Base-by-base conservation (phyloP, 2,797 vertebrate species). In the Aldrovandia affinis region DNA sequence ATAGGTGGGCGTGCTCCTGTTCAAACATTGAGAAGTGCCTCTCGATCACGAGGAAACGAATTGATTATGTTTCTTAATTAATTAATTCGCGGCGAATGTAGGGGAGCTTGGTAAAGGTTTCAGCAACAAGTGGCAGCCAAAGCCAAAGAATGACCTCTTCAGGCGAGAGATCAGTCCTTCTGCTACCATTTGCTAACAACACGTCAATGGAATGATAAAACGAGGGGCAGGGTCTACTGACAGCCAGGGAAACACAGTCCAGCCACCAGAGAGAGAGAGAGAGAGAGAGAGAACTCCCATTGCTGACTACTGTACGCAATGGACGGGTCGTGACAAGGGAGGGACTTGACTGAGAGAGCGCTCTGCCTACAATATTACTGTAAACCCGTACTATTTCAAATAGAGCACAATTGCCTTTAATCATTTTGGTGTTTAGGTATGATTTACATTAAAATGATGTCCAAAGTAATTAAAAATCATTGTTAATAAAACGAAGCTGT, bases 81-180 rank as follows among this genome's bases (percentile, higher is more conserved):
- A 77, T 81, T 79, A 82, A 84, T 87, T 83, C 57, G 83, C 85
- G 86, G 70, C 85, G 78, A 88, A 82, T 81, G 86, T 84, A 84
- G 88, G n/a, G n/a, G 83, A 89, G 91, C 83, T 87, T 88, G 68
- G 88, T 78, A 88, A n/a, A n/a, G 89, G 90, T 89, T 85, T 90
- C 89, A 92, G 95, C 96, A 97, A 97, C 97, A 97, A 96, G 97
- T 97, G 96, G 93, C 90, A 91, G 91, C 88, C 91, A 89, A 86
- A 87, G 88, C 70, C 87, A 92, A n/a, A n/a, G 92, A 86, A 89
- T 92, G 94, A 94, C 94, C 94, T 93, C 85, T 90, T 89, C 94
- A 85, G 92, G 91, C 91, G 90, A 91, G 90, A 92, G 93, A 93
- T 91, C 91, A 91, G 91, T 92, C 92, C 92, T 86, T 89, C 91